These are phyloP conservation scores for Sisyra terminalis DNA, from an alignment of 2,888 invertebrate genomes.

Conservation along the genomic window DNA sequence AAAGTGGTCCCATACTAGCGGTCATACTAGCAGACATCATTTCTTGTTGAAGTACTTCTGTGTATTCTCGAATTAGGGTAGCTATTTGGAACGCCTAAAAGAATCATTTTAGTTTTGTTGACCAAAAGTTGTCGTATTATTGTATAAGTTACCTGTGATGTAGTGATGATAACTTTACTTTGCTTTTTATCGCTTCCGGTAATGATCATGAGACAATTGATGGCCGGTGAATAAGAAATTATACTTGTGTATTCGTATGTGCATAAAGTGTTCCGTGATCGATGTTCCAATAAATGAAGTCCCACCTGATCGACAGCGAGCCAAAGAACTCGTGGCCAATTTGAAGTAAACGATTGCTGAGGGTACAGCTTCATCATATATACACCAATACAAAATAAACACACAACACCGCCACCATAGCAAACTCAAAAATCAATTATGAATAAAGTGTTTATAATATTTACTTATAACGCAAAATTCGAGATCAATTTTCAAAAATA, in stretches of 20 bases:
- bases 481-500: too few species aligned
- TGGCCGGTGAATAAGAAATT: constrained; percentile 79
- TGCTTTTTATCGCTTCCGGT: constrained; percentile 82
- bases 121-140: too few species aligned
- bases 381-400: constrained; percentile 8
- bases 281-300: constrained; percentile 75
- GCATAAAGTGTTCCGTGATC: constrained; percentile 74
- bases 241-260: constrained; percentile 84
- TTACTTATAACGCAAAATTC: too few species aligned
- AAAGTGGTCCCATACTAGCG: constrained; percentile 5
- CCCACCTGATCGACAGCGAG: constrained; percentile 86
- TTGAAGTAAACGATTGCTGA: constrained; percentile 89
- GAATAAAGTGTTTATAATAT: constrained; percentile 4
- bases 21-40: constrained; percentile 15
- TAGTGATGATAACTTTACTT: constrained; percentile 85
- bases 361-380: constrained; percentile 10
- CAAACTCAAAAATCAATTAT: constrained; percentile 1
- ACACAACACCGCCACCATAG: constrained; percentile 9
- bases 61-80: constrained; percentile 79
- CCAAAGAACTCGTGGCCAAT: constrained; percentile 88
- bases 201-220: constrained; percentile 85
- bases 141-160: constrained; percentile 52
- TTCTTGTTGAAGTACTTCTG: constrained; percentile 39
- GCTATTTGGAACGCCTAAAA: constrained; percentile 81
- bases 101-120: neutral